phyloP scores from a whole-genome alignment of 2,113 vertebrate species.

The Otis tarda region DNA sequence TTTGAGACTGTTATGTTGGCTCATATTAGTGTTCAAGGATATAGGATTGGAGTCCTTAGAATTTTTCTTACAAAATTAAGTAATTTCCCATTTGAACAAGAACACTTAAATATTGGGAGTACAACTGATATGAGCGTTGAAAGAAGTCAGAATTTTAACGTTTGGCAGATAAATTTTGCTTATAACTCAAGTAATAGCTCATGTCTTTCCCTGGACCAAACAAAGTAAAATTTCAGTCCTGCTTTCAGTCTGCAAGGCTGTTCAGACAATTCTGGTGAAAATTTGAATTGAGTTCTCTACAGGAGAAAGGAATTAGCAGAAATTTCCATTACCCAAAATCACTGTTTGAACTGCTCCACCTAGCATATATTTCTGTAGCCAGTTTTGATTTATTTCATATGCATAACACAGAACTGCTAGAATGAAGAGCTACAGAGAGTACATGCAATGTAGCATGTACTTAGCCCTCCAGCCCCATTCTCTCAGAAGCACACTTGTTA shows the following conservation, averaged over 20 bases:
- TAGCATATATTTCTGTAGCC: background rate
- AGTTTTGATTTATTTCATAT: background rate
- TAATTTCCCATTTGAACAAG: background rate
- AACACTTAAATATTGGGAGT: background rate
- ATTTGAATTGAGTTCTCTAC: background rate
- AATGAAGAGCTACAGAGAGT: background rate
- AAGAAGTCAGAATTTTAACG: background rate
- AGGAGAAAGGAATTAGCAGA: background rate
- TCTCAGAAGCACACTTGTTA: constrained; percentile 13
- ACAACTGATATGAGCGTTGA: background rate
- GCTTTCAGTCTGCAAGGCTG: background rate
- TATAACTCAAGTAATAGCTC: background rate
- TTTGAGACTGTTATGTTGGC: background rate
- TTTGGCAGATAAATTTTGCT: background rate
- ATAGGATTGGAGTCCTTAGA: background rate
- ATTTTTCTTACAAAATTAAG: background rate
- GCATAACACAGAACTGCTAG: background rate
- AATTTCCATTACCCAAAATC: background rate
- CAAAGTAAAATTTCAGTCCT: background rate
- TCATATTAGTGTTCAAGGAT: background rate
- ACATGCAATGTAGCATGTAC: background rate
- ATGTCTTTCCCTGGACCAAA: background rate
- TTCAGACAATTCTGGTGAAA: background rate
- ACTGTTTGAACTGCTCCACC: background rate
- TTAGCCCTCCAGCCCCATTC: background rate